Evolutionary conservation across 2,797 vertebrate species (phyloP).

Genomic region (Champsocephalus esox): DNA sequence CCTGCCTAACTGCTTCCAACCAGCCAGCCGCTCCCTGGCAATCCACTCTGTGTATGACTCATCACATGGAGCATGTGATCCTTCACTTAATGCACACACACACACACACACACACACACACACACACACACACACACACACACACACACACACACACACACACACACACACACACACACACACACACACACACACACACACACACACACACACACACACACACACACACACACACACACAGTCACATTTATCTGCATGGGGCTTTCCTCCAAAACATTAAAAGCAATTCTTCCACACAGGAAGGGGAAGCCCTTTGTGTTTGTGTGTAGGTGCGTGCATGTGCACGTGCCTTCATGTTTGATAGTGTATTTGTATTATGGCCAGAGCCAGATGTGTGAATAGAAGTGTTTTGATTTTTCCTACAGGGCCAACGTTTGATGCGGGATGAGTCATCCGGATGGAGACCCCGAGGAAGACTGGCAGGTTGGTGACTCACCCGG

Average conservation of each 20-base stretch:
- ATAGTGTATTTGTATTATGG: constrained; percentile 46
- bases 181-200: constrained; percentile 17
- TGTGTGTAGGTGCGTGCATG: constrained; percentile 14
- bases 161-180: too few relatives aligned
- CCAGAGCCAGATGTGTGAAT: constrained; percentile 55
- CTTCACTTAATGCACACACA: constrained; percentile 49
- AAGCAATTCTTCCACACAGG: constrained; percentile 64
- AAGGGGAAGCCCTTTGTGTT: constrained; percentile 70
- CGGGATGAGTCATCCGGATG: constrained; percentile 83
- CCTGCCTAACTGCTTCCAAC: constrained; percentile 70
- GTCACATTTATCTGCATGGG: constrained; percentile 58
- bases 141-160: constrained; percentile 12
- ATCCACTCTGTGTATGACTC: constrained; percentile 76
- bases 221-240: constrained; percentile 6
- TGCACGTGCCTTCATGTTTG: constrained; percentile 20
- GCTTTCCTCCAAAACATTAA: constrained; percentile 69
- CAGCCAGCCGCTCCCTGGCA: constrained; percentile 74
- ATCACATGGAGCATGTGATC: constrained; percentile 76
- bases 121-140: constrained; percentile 23
- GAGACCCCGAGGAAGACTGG: constrained; percentile 81
- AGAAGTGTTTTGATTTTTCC: constrained; percentile 72
- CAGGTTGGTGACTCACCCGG: constrained; percentile 80
- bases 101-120: constrained; percentile 9
- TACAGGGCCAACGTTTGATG: constrained; percentile 77
- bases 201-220: constrained; percentile 22